Evolutionary conservation across 2,797 vertebrate species (phyloP).

Genomic region (Platyrinchus mystaceus): DNA sequence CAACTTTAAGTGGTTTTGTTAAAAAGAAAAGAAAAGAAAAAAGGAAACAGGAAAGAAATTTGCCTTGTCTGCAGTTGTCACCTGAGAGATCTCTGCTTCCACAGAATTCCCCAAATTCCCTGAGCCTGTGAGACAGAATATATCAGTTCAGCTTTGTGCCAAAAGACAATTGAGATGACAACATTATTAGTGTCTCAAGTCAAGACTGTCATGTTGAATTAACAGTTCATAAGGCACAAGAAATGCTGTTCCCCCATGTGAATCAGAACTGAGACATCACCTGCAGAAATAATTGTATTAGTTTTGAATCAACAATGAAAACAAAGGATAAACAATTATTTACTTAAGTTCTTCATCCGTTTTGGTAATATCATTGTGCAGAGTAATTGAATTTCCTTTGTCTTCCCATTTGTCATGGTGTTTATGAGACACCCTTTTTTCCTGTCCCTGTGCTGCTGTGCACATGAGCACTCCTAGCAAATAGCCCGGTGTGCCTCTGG

Average conservation of each 20-base stretch:
- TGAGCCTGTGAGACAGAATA: background rate
- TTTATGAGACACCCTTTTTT: conserved; percentile 5
- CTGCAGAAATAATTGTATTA: conserved; percentile 50
- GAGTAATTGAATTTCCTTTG: conserved; percentile 3
- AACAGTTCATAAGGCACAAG: background rate
- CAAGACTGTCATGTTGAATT: conserved; percentile 27
- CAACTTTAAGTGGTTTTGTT: background rate
- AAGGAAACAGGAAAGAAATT: background rate
- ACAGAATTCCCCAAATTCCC: background rate
- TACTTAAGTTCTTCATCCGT: conserved; percentile 33
- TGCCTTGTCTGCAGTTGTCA: background rate
- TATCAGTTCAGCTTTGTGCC: background rate
- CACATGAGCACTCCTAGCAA: background rate
- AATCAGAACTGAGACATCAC: conserved; percentile 47
- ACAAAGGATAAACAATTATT: conserved; percentile 44
- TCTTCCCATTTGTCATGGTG: background rate
- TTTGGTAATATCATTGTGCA: background rate
- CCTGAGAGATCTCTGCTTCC: background rate
- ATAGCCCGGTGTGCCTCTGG: background rate
- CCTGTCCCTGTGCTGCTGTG: background rate
- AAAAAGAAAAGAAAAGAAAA: background rate
- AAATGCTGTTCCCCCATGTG: background rate
- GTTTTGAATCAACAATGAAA: conserved; percentile 38
- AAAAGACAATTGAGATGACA: background rate
- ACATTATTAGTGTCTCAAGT: background rate